Evolutionary conservation across 2,113 vertebrate species (phyloP), one percentile per base, ranked within the genome.

Genomic region (Callipepla californica): DNA sequence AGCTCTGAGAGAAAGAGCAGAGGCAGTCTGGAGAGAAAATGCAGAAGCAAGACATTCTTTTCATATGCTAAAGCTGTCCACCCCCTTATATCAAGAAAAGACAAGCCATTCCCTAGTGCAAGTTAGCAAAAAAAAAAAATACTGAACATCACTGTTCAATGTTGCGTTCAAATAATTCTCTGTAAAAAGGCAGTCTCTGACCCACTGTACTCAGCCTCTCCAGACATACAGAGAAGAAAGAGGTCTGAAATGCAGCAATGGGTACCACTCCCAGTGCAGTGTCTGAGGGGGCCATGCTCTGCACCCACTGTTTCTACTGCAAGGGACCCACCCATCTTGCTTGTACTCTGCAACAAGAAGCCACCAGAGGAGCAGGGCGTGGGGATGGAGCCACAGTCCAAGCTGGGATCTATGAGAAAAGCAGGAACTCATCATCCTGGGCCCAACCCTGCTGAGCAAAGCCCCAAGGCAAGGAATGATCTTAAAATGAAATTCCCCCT

Each of bases 21-120:
- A 92, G 51, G 88, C 83, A 92, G 38, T 8, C 57, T 53, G 53
- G 44, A 81, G 44, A 79, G 30, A 90, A 89, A 93, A 69, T 34
- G 89, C 34, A 85, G 66, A 92, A 87, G 57, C 50, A 80, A 93
- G 59, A 84, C 83, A 21, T 68, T 96, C 65, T 87, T 96, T 79
- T 86, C 76, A 44, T 59, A 65, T 74, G 85, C 80, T 86, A 93
- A 95, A 95, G 19, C 93, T 95, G 95, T 95, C 77, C 88, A 84
- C 92, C 88, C 90, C 85, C 92, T 93, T 90, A 85, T 50, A 91
- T 86, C 68, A 93, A 86, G 88, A 83, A 90, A 88, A 36, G 20
- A 96, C 47, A 90, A 83, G 34, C 57, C 61, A 88, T 93, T 88
- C 76, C 63, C 13, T 70, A 6, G 4, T 61, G 65, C 57, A 95